These are phyloP conservation scores for Pseudochromis fuscus DNA, from an alignment of 2,797 vertebrate genomes.

Conservation along the genomic window DNA sequence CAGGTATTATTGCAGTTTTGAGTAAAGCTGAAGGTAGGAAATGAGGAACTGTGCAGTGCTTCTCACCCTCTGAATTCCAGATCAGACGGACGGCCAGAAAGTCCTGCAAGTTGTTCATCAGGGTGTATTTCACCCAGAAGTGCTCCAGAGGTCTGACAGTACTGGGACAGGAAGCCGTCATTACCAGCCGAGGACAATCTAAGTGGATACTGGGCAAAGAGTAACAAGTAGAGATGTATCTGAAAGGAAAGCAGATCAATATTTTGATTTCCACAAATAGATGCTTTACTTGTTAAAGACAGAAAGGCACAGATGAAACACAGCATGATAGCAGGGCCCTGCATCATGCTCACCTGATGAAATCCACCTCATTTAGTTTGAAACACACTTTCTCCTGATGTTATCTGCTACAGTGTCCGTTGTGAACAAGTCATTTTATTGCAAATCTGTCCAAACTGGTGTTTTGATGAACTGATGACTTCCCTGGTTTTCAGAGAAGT, in stretches of 20 bases:
- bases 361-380: too few species aligned
- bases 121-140: conserved; percentile 91
- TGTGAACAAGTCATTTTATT: too few species aligned
- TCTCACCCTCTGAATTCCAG: conserved; percentile 89
- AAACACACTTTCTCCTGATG: too few species aligned
- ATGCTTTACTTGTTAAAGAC: too few species aligned
- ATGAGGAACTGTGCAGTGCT: background rate
- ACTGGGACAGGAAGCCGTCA: conserved; percentile 90
- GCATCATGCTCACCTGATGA: too few species aligned
- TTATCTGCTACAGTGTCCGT: too few species aligned
- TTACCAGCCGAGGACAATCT: conserved; percentile 89
- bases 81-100: conserved; percentile 89
- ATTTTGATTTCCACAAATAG: background rate
- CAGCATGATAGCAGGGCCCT: too few species aligned
- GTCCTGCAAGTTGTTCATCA: conserved; percentile 92
- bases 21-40: background rate
- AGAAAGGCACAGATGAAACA: too few species aligned
- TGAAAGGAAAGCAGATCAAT: conserved; percentile 8
- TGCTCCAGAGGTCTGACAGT: conserved; percentile 83
- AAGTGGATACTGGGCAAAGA: conserved; percentile 89
- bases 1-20: too few species aligned
- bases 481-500: too few species aligned
- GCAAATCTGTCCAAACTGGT: too few species aligned
- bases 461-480: too few species aligned
- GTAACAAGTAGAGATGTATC: conserved; percentile 90